phyloP scores from a whole-genome alignment of 2,797 vertebrate species.

The Sebastiscus tertius region DNA sequence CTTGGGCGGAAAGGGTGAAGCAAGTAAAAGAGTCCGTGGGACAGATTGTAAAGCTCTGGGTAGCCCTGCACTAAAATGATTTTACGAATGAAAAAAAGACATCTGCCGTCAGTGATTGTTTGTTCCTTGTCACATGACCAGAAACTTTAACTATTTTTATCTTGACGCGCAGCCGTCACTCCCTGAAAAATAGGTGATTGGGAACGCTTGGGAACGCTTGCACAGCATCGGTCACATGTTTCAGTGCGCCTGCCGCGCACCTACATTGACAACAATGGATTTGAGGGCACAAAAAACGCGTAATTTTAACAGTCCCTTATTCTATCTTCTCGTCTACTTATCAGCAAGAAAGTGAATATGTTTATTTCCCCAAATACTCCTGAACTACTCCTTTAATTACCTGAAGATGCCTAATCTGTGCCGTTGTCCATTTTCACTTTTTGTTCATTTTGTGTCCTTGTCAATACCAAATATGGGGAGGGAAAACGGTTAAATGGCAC shows the following conservation, averaged over 20 bases:
- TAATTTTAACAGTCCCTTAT: neutral
- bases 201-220: no score
- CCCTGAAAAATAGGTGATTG: no score
- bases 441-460: constrained; percentile 8
- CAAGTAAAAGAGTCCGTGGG: no score
- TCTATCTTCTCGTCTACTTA: neutral
- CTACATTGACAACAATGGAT: neutral
- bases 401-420: neutral
- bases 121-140: no score
- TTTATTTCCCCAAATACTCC: neutral
- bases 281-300: neutral
- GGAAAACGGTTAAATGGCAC: neutral
- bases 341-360: neutral
- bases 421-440: constrained; percentile 3
- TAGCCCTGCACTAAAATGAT: no score
- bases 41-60: accelerated
- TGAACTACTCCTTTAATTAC: neutral
- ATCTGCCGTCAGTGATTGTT: no score
- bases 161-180: accelerated
- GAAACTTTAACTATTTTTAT: no score
- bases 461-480: neutral
- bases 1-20: neutral
- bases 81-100: no score
- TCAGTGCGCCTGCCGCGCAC: no score
- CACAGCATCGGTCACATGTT: no score